Conservation (phyloP, 2,797 vertebrate genomes). For the Amblyraja radiata region DNA sequence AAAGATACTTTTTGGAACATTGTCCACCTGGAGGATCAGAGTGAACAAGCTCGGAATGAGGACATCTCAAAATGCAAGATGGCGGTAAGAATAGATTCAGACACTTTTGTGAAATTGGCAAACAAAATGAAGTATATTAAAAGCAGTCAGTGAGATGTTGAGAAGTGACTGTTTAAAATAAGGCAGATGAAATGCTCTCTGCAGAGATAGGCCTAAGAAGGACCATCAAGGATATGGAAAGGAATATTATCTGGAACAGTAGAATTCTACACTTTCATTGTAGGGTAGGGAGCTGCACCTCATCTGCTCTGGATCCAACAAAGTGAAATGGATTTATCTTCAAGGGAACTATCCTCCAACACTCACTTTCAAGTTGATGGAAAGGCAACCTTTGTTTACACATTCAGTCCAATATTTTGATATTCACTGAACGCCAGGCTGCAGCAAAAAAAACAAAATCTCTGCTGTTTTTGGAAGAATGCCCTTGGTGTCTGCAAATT, state of each 20-base stretch:
- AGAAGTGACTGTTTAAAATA: background rate
- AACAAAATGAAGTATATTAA: too few relatives aligned
- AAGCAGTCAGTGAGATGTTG: background rate
- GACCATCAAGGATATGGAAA: too few relatives aligned
- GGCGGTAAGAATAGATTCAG: too few relatives aligned
- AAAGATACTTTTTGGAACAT: too few relatives aligned
- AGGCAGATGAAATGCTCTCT: background rate
- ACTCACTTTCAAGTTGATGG: too few relatives aligned
- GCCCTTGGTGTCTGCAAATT: background rate
- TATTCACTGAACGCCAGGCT: background rate
- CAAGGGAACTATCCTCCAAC: background rate
- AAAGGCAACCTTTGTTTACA: background rate
- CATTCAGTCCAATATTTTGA: background rate
- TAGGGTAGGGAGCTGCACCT: background rate
- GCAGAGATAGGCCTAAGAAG: background rate
- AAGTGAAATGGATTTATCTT: background rate
- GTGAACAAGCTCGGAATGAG: too few relatives aligned
- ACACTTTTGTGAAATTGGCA: too few relatives aligned
- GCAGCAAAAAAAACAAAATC: background rate
- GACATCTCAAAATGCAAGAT: too few relatives aligned
- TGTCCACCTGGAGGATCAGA: too few relatives aligned
- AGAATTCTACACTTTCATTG: background rate
- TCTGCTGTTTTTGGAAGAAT: background rate
- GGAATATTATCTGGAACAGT: background rate
- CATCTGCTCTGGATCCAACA: background rate